Base-by-base conservation (phyloP, 2,113 vertebrate species). In the Perca schrenkii region DNA sequence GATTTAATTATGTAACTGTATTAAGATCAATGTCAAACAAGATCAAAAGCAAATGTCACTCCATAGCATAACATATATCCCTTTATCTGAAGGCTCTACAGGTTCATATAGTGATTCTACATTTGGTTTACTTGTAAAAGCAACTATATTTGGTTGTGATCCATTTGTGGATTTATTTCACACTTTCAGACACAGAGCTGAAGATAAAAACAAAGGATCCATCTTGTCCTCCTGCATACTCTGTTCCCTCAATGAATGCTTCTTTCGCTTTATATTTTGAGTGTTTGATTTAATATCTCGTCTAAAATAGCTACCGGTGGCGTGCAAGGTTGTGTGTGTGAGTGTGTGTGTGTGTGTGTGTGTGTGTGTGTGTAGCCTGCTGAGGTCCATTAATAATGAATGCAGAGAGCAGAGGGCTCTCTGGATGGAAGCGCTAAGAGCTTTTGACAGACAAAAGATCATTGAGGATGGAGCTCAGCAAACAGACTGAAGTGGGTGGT, bases 391-490 rank as follows among this genome's bases (percentile, higher is more conserved):
- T 87, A 92, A 94, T 94, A 93, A 93, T 93, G 73, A 85, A 94
- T 93, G 88, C 76, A 79, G 82, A 80, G 87, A 88, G 91, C 86
- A 91, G 77, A 86, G 91, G 87, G 90, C 87, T 88, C 87, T 88
- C 86, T 89, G 76, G 82, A 91, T 90, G 79, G 82, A 80, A 88
- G 83, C 61, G 74, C 91, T 93, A 91, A 93, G 92, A 94, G 93
- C 89, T 91, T 90, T 88, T 89, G 93, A 93, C 90, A 94, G 86
- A 95, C 92, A 94, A 94, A 93, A 93, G 88, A 86, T 87, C 84
- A 86, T 77, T 1, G 84, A 86, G 84, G 84, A 86, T 69, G 64
- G 74, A 85, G 84, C 90, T 92, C 86, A 71, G 84, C 93, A 92
- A 94, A 93, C 91, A 92, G 82, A 87, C 86, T 92, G 89, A 90